Base-by-base conservation (phyloP, 1,140 invertebrate genomes). In the Aphelenchoides fujianensis region DNA sequence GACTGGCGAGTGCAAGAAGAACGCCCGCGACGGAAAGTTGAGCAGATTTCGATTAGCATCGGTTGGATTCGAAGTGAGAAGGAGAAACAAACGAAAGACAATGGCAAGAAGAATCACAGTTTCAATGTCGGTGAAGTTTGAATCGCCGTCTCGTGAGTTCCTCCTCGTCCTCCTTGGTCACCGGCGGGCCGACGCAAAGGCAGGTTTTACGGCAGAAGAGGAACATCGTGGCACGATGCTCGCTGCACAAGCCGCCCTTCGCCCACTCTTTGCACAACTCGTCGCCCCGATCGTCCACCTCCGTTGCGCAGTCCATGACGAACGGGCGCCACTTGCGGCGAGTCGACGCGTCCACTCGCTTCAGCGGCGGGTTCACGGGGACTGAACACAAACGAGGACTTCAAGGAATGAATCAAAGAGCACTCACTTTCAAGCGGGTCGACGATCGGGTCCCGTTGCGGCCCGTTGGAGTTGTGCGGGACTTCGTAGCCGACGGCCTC, bases 151-250 rank as follows among this genome's bases (percentile, higher is more conserved):
- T n/a, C n/a, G n/a, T n/a, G n/a, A n/a, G n/a, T 48, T 48, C 41
- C 23, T 48, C 41, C 41, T 48, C 12, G 23, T 48, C 41, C 23
- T 48, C 41, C 12, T 48, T 48, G 23, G 41, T n/a, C n/a, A 12
- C 41, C 23, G 55, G 63, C 28, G 77, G 77, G 12, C 77, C 77
- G 35, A 68, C 57, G 54, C 77, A 79, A 7, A 79, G 74, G 69
- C 77, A 79, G 1, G 77, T 79, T 32, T 62, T 67, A 16, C 77
- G 74, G 32, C 77, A 79, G 68, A 79, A 79, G 3, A 79, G 67
- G 59, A 79, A 79, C 72, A 74, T 77, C 1, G 77, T 79, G 0
- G 77, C 59, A 27, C 66, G 55, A 36, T 79, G 74, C 31, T 66
- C 48, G n/a, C 59, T 69, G 57, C 77, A 79, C 19, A 79, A 69